Percentiles rank a stretch among this genome's conserved stretches.
Evolutionary conservation across 2,113 vertebrate genomes (phyloP).

Genomic region (Orientallactaga bullata): DNA sequence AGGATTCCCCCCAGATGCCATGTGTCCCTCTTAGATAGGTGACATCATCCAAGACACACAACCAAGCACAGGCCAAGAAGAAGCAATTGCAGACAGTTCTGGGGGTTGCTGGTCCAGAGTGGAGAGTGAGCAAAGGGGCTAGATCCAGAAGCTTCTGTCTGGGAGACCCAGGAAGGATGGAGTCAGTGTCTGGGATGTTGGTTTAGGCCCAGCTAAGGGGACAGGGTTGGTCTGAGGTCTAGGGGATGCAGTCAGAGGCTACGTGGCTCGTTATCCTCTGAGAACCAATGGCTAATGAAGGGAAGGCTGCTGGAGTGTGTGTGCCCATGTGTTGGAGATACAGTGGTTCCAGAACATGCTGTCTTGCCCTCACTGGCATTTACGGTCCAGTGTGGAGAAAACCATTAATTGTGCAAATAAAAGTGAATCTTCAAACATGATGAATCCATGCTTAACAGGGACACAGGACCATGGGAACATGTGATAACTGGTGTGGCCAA

Average conservation of each 20-base stretch:
- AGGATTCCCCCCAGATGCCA: background rate
- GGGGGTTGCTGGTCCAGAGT: no score
- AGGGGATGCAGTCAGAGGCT: background rate
- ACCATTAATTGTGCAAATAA: background rate
- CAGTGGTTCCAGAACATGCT: background rate
- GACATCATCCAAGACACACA: background rate
- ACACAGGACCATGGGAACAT: rapidly evolving
- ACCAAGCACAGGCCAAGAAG: background rate
- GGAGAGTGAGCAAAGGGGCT: background rate
- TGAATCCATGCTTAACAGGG: background rate
- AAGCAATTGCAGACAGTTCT: background rate
- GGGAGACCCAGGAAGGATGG: background rate
- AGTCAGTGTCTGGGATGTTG: no score
- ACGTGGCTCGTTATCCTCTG: background rate
- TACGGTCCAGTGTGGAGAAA: background rate
- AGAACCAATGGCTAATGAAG: background rate
- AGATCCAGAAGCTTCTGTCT: rapidly evolving
- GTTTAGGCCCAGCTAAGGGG: background rate
- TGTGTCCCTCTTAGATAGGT: background rate
- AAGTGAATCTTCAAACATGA: background rate
- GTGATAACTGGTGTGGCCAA: rapidly evolving
- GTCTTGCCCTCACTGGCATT: background rate
- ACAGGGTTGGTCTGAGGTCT: background rate
- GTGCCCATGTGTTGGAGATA: background rate
- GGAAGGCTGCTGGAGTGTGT: background rate